A percentile compares a stretch with the other conserved stretches of the same genome.
phyloP scores from a whole-genome alignment of 2,797 vertebrate genomes.

The Neosilurus mollespiculum region DNA sequence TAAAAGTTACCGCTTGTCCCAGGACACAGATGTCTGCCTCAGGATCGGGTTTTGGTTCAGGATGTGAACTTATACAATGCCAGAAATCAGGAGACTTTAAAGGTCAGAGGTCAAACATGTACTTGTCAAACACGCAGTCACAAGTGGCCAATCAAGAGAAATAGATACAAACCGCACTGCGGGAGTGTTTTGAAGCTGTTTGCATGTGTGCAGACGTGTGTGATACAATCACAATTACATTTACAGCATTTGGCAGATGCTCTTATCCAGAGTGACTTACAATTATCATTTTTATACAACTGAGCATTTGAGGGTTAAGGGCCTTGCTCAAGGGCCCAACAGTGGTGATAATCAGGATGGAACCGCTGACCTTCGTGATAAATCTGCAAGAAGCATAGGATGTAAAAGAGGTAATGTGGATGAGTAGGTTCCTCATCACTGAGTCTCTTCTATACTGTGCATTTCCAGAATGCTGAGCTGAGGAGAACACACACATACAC shows the following conservation, averaged over 20 bases:
- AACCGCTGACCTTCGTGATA: too few relatives aligned
- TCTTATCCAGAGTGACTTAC: too few relatives aligned
- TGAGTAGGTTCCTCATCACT: conserved; percentile 43
- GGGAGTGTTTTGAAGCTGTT: background rate
- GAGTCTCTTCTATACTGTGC: conserved; percentile 53
- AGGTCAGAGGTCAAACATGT: conserved; percentile 18
- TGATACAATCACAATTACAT: too few relatives aligned
- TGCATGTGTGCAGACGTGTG: background rate
- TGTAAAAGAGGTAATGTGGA: conserved; percentile 27
- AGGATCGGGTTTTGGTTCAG: conserved; percentile 5
- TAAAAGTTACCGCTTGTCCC: background rate
- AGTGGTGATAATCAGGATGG: too few relatives aligned
- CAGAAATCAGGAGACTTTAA: background rate
- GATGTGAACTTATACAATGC: background rate
- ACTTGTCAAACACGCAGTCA: background rate
- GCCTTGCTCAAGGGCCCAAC: too few relatives aligned
- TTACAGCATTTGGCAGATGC: too few relatives aligned
- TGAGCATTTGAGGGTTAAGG: too few relatives aligned
- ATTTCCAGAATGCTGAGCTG: background rate
- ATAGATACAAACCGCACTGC: conserved; percentile 1
- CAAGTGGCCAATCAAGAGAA: background rate
- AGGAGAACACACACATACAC: background rate
- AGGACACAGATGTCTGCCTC: background rate
- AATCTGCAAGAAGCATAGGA: too few relatives aligned
- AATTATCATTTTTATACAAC: too few relatives aligned